Evolutionary conservation across 2,888 invertebrate species (phyloP).

Genomic region (Cremastobaeus sp.): DNA sequence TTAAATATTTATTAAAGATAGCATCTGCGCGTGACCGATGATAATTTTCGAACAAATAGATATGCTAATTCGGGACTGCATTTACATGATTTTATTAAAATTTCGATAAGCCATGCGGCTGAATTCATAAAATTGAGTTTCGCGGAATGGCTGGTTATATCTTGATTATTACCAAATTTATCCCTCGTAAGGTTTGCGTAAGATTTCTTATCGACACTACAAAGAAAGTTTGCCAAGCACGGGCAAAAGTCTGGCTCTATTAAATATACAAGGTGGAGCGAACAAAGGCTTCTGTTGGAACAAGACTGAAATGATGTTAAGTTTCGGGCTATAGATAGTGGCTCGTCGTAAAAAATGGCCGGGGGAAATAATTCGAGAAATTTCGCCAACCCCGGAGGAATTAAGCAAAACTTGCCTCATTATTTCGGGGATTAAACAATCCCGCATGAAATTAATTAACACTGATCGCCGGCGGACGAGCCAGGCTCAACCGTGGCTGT

Average conservation of each 20-base stretch:
- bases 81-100: conserved; percentile 47
- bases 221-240: conserved; percentile 50
- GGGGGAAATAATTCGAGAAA: conserved; percentile 27
- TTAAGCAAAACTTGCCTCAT: conserved; percentile 37
- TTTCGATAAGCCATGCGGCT: conserved; percentile 35
- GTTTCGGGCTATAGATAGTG: conserved; percentile 34
- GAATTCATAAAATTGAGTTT: conserved; percentile 33
- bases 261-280: conserved; percentile 52
- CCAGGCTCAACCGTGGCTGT: conserved; percentile 7
- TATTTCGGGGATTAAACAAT: conserved; percentile 34
- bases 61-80: conserved; percentile 32
- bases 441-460: conserved; percentile 32
- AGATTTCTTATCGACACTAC: conserved; percentile 53
- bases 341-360: conserved; percentile 35
- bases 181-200: conserved; percentile 42
- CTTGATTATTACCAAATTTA: conserved; percentile 56
- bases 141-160: conserved; percentile 29
- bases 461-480: conserved; percentile 9
- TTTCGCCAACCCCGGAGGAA: conserved; percentile 15
- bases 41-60: conserved; percentile 27
- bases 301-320: conserved; percentile 52
- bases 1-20: conserved; percentile 23
- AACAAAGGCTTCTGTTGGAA: conserved; percentile 49
- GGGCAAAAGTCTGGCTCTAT: conserved; percentile 53
- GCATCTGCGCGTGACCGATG: background rate